Base-by-base conservation (phyloP, 2,113 vertebrate genomes). In the Gadus chalcogrammus region DNA sequence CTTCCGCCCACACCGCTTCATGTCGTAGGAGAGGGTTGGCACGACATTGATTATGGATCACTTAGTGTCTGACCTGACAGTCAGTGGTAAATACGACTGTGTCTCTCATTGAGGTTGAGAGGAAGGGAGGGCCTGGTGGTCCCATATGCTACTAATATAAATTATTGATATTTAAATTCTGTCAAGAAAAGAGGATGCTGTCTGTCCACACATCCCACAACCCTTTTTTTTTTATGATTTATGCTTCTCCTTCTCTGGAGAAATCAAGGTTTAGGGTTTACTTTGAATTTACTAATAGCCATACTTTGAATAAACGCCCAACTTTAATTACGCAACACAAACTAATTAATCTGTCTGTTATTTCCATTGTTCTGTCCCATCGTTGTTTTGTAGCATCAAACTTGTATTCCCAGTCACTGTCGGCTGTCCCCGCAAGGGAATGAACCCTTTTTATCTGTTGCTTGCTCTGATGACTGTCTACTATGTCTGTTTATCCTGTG, bases 391-490 rank as follows among this genome's bases (percentile, higher is more conserved):
- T 80, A 63, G 48, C 48, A 12, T 79, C 61, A 69, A 42, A 73
- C 58, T 52, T 77, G 71, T 85, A 56, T 12, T 53, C 15, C 38
- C 17, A 38, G 48, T 42, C n/a, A 16, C 61, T 53, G 58, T 83
- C 42, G 12, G n/a, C 55, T 17, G 55, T 58, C 55, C 70, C 68
- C 84, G 80, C 80, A 85, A 15, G 52, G 66, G 65, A 82, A 77
- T 64, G 78, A 79, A 63, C 69, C 63, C 67, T 73, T 67, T 78
- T 61, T 75, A n/a, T 75, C 70, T 83, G 75, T 74, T 72, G 72
- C 66, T 31, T 79, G 74, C 59, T 69, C 64, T 20, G 68, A 18
- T 70, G 53, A 74, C 20, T 69, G 17, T 75, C 70, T 65, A 12
- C 15, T 35, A 27, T 77, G 59, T 71, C 68, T 65, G 20, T 62